A percentile compares a stretch with the other conserved stretches of the same genome.
These are phyloP conservation scores for Antennarius striatus DNA, from an alignment of 2,113 vertebrate genomes.

Conservation along the genomic window DNA sequence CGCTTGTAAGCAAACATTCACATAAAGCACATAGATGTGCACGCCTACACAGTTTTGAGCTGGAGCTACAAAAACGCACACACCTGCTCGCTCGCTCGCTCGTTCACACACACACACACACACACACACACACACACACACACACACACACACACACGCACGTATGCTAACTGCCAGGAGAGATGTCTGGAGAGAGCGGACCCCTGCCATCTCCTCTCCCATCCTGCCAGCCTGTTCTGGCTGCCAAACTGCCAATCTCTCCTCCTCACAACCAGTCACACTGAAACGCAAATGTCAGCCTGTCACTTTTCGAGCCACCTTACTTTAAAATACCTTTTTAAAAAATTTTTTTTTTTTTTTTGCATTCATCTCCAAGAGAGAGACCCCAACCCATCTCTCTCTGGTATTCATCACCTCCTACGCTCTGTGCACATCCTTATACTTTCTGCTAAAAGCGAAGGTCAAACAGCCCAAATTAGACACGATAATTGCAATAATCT, in stretches of 20 bases:
- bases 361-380: conserved; percentile 27
- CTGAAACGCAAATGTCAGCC: conserved; percentile 78
- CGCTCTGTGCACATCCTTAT: conserved; percentile 31
- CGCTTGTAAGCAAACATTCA: conserved; percentile 14
- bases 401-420: conserved; percentile 34
- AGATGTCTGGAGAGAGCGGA: conserved; percentile 71
- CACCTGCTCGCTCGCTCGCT: background rate
- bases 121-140: background rate
- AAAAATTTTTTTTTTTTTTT: conserved; percentile 52
- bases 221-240: conserved; percentile 71
- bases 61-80: conserved; percentile 28
- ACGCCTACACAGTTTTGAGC: conserved; percentile 47
- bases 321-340: conserved; percentile 67
- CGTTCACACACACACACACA: background rate
- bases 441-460: conserved; percentile 55
- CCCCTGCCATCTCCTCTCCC: conserved; percentile 70
- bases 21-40: conserved; percentile 43
- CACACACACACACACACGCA: conserved; percentile 24
- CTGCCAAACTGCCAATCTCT: conserved; percentile 72
- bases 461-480: conserved; percentile 65
- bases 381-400: conserved; percentile 34
- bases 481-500: conserved; percentile 59
- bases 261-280: conserved; percentile 64
- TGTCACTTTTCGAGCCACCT: conserved; percentile 71
- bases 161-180: conserved; percentile 58